Evolutionary conservation across 2,113 vertebrate genomes (phyloP), one percentile per base, ranked within the genome.

Genomic region (Pleuronectes platessa): DNA sequence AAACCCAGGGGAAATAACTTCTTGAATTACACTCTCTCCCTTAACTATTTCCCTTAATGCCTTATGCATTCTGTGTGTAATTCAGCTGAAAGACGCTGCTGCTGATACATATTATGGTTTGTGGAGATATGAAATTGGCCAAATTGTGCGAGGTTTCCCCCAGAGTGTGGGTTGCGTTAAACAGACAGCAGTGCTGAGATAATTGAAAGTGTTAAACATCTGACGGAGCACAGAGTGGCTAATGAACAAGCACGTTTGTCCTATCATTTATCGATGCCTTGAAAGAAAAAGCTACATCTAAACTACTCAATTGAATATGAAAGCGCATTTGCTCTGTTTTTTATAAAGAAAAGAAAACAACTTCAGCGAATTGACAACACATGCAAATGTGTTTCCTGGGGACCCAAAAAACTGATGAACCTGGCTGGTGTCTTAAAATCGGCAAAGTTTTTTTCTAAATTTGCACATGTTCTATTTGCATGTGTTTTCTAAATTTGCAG

Each of bases 191-290:
- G 45, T 21, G 71, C 59, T 54, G 75, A 79, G 78, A 71, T 89
- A 91, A 91, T 86, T 85, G 82, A 72, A 93, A 90, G 61, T 71
- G 80, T 82, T 83, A 85, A 89, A 85, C 71, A 76, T 86, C 83
- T 81, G 92, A 87, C 82, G 64, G 76, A 79, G 79, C 70, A 71
- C 31, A 63, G 71, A 18, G 63, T 2, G 49, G 66, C 91, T 82
- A 86, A 81, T 63, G 23, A 37, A 31, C 31, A 31, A 45, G 63
- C 68, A 0, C 37, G 45, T 51, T 15, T 47, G 31, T 6, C 31
- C 31, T 31, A 61, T 80, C 61, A 68, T 82, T 45, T 65, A 26
- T 64, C 66, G 62, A 74, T 60, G 73, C 65, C 62, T 81, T 51
- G 18, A 20, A 51, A 18, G 31, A 18, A 53, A n/a, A 53, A 3